phyloP scores from a whole-genome alignment of 2,888 invertebrate species.

The Fragum fragum region DNA sequence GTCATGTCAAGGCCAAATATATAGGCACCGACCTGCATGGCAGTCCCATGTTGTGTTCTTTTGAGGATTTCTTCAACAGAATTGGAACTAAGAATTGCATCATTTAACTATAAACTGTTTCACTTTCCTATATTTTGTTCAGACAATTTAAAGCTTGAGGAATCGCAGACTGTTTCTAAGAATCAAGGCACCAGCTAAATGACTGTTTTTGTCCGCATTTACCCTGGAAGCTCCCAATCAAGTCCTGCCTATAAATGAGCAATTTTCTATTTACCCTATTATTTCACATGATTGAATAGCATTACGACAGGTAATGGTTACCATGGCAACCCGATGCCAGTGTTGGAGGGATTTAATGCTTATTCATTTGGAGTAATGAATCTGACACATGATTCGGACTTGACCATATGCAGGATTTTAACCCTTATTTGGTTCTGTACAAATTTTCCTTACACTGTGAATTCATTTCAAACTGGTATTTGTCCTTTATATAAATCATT shows the following conservation, averaged over 20 bases:
- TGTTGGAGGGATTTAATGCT: conserved; percentile 48
- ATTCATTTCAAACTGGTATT: too few relatives aligned
- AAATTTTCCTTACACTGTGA: too few relatives aligned
- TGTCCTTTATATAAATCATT: too few relatives aligned
- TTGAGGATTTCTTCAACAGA: too few relatives aligned
- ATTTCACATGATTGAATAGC: conserved; percentile 62
- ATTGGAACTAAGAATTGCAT: too few relatives aligned
- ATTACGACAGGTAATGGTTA: conserved; percentile 66
- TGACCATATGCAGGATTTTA: conserved; percentile 28
- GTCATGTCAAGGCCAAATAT: too few relatives aligned
- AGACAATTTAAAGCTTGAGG: neutral
- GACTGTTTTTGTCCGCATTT: conserved; percentile 21
- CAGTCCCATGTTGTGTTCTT: too few relatives aligned
- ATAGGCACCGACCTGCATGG: too few relatives aligned
- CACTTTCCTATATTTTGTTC: too few relatives aligned
- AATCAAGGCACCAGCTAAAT: conserved; percentile 9
- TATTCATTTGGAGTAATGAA: conserved; percentile 34
- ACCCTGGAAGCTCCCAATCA: conserved; percentile 20
- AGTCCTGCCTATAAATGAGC: conserved; percentile 55
- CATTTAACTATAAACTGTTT: too few relatives aligned
- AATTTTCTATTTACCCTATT: conserved; percentile 64
- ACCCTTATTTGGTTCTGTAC: neutral
- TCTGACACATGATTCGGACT: conserved; percentile 26
- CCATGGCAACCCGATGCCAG: conserved; percentile 64
- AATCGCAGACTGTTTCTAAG: neutral